Evolutionary conservation across 2,888 invertebrate species (phyloP).

Genomic region (Dynastes grantii): DNA sequence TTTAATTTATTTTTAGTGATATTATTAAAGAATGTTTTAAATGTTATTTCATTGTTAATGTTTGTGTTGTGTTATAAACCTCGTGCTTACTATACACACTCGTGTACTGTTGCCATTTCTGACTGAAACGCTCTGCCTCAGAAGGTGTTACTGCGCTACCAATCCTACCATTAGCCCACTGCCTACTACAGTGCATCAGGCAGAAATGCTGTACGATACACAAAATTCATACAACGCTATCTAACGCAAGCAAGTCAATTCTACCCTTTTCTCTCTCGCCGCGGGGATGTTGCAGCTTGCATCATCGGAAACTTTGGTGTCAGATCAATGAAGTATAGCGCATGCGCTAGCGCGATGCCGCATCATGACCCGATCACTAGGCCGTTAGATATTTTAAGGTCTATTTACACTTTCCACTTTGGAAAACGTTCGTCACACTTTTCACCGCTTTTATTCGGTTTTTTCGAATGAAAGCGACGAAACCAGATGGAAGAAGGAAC

Average conservation of each 20-base stretch:
- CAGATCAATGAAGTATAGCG: conserved; percentile 69
- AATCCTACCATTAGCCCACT: conserved; percentile 60
- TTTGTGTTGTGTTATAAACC: conserved; percentile 68
- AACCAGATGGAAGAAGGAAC: conserved; percentile 4
- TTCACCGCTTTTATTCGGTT: conserved; percentile 12
- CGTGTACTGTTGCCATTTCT: conserved; percentile 69
- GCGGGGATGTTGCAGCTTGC: conserved; percentile 64
- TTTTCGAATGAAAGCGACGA: conserved; percentile 15
- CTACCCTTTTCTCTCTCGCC: conserved; percentile 14
- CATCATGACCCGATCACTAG: conserved; percentile 61
- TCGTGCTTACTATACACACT: conserved; percentile 69
- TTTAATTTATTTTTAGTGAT: conserved; percentile 55
- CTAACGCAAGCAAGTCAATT: conserved; percentile 50
- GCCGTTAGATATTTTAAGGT: conserved; percentile 41
- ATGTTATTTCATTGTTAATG: conserved; percentile 58
- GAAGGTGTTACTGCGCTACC: conserved; percentile 68
- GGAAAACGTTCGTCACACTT: conserved; percentile 34
- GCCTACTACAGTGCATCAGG: conserved; percentile 63
- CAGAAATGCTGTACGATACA: conserved; percentile 63
- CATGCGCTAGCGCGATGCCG: conserved; percentile 67
- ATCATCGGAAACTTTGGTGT: conserved; percentile 59
- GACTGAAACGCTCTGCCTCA: conserved; percentile 65
- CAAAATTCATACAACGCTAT: conserved; percentile 51
- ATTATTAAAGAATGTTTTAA: conserved; percentile 19
- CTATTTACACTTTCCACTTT: conserved; percentile 41